phyloP scores from a whole-genome alignment of 2,888 invertebrate species.

The Zaprionus lineosus region DNA sequence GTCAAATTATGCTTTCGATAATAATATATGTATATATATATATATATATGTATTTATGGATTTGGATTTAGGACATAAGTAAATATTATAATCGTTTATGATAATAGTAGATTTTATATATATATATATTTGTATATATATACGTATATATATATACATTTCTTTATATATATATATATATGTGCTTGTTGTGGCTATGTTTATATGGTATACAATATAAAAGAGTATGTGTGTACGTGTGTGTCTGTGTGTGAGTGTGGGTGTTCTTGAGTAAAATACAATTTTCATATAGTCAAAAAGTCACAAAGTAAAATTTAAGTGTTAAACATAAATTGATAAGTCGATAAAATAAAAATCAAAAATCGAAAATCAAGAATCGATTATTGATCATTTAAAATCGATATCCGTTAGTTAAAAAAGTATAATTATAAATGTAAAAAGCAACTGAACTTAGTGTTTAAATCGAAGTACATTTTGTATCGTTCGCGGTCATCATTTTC shows the following conservation, averaged over 20 bases:
- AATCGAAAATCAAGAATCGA: too few relatives aligned
- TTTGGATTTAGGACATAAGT: slow-evolving; percentile 61
- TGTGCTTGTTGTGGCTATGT: slow-evolving; percentile 43
- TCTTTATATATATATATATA: slow-evolving; percentile 25
- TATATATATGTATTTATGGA: slow-evolving; percentile 44
- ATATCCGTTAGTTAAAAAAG: too few relatives aligned
- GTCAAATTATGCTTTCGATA: slow-evolving; percentile 42
- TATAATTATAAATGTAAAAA: too few relatives aligned
- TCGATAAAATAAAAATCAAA: slow-evolving; percentile 22
- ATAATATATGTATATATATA: slow-evolving; percentile 39
- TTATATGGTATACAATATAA: slow-evolving; percentile 18
- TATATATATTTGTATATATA: slow-evolving; percentile 36
- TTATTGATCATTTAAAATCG: too few relatives aligned
- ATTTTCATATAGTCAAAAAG: slow-evolving; percentile 25
- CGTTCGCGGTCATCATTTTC: too few relatives aligned
- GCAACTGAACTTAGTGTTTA: slow-evolving; percentile 35
- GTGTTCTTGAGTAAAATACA: slow-evolving; percentile 34
- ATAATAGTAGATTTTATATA: slow-evolving; percentile 57
- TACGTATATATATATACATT: slow-evolving; percentile 28
- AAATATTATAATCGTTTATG: slow-evolving; percentile 53
- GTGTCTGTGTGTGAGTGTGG: slow-evolving; percentile 23
- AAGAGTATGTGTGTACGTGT: slow-evolving; percentile 14
- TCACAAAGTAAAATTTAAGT: slow-evolving; percentile 40
- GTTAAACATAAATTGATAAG: slow-evolving; percentile 18
- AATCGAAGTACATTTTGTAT: slow-evolving; percentile 28